phyloP scores from a whole-genome alignment of 2,888 invertebrate species.

The Ligdia adustata region DNA sequence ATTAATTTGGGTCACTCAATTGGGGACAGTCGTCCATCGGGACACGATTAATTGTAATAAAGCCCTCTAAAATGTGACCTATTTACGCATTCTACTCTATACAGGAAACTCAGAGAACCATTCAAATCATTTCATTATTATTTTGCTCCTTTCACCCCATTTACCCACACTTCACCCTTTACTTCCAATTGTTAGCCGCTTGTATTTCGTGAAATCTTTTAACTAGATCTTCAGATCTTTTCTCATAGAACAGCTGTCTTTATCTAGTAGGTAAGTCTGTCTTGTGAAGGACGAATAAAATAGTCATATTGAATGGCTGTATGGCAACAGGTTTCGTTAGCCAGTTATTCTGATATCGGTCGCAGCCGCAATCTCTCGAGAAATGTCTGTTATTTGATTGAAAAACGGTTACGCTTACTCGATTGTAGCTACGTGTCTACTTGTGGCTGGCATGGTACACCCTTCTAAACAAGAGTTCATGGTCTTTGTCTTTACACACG shows the following conservation, averaged over 20 bases:
- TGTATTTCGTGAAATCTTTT: conserved; percentile 52
- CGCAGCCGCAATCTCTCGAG: conserved; percentile 19
- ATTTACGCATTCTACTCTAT: conserved; percentile 29
- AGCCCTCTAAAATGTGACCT: conserved; percentile 39
- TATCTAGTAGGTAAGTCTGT: conserved; percentile 54
- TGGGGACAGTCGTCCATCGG: conserved; percentile 35
- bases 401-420: conserved; percentile 22
- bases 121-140: conserved; percentile 36
- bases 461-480: conserved; percentile 59
- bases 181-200: conserved; percentile 43
- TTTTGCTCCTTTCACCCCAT: conserved; percentile 35
- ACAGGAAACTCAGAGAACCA: conserved; percentile 19
- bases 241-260: conserved; percentile 62
- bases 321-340: conserved; percentile 49
- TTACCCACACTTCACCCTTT: conserved; percentile 44
- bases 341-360: conserved; percentile 25
- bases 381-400: conserved; percentile 18
- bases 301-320: conserved; percentile 32
- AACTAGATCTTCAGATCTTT: conserved; percentile 44
- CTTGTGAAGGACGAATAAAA: conserved; percentile 43
- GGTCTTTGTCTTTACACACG: conserved; percentile 50
- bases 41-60: conserved; percentile 41
- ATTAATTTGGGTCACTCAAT: conserved; percentile 38
- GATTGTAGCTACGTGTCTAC: conserved; percentile 20
- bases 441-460: conserved; percentile 33